phyloP scores from a whole-genome alignment of 1,140 invertebrate genomes.

The Frieseomelitta varia region DNA sequence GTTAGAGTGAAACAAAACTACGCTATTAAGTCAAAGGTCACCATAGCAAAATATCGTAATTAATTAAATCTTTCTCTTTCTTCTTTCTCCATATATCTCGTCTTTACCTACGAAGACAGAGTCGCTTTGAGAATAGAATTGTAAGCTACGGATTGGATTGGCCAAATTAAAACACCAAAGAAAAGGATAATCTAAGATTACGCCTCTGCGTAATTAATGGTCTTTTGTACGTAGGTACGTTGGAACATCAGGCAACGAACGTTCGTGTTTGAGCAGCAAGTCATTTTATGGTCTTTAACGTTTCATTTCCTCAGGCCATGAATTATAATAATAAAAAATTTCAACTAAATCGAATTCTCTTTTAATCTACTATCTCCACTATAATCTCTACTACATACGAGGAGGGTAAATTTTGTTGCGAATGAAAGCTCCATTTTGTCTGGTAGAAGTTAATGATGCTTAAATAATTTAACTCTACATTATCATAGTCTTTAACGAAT shows the following conservation, averaged over 20 bases:
- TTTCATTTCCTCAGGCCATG: neutral
- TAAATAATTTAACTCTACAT: no score
- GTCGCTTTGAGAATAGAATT: slow-evolving; percentile 7
- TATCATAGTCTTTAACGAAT: no score
- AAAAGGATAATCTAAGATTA: slow-evolving; percentile 9
- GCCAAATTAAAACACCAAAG: slow-evolving; percentile 15
- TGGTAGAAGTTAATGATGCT: no score
- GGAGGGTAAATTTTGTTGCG: no score
- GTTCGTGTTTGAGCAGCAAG: neutral
- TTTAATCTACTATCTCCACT: no score
- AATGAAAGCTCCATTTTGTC: no score
- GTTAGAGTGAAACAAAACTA: neutral
- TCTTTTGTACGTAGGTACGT: slow-evolving; percentile 7
- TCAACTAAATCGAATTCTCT: no score
- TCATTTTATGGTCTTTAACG: slow-evolving; percentile 4
- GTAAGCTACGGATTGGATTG: neutral
- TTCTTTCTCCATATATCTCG: neutral
- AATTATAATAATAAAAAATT: no score
- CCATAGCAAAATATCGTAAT: neutral
- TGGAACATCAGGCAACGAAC: neutral
- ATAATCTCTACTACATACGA: no score
- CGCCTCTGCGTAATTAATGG: slow-evolving; percentile 21
- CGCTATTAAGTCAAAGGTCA: neutral
- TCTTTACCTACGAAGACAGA: neutral
- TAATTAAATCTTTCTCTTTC: neutral